Conservation (phyloP, 2,888 invertebrate genomes). For the Odontothrips loti region DNA sequence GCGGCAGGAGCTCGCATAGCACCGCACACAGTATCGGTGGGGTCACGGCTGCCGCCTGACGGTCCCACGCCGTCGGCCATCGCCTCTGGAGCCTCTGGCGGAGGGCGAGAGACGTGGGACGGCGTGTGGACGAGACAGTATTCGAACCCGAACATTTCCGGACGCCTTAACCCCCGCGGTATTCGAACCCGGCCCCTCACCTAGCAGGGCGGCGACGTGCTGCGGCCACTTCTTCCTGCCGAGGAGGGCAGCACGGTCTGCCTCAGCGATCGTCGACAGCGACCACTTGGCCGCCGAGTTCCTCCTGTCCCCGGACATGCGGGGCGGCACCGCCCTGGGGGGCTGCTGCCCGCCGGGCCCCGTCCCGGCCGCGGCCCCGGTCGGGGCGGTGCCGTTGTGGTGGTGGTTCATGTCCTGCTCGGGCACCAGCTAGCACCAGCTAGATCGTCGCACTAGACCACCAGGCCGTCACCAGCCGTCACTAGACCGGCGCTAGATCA, state of each 20-base stretch:
- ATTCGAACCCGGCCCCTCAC: no score
- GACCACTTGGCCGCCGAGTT: slow-evolving; percentile 22
- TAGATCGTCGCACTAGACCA: neutral
- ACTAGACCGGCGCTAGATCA: neutral
- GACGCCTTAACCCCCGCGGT: no score
- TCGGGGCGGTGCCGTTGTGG: neutral
- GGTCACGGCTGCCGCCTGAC: no score
- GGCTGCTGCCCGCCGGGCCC: neutral
- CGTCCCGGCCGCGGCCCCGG: no score
- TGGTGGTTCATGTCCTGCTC: neutral
- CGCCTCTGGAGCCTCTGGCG: no score
- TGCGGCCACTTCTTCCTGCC: slow-evolving; percentile 15
- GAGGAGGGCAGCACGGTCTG: slow-evolving; percentile 3
- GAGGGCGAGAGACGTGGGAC: no score
- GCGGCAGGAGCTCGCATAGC: no score
- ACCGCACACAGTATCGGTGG: no score
- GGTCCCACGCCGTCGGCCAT: no score
- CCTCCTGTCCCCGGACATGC: neutral
- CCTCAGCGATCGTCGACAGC: slow-evolving; percentile 7
- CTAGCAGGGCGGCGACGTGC: slow-evolving; percentile 6
- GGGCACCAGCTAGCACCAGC: neutral
- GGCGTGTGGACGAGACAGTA: no score
- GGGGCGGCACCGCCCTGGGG: slow-evolving; percentile 1
- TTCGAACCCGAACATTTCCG: no score
- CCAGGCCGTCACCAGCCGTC: neutral